Evolutionary conservation across 2,113 vertebrate genomes (phyloP), one percentile per base, ranked within the genome.

Genomic region (Procapra przewalskii): DNA sequence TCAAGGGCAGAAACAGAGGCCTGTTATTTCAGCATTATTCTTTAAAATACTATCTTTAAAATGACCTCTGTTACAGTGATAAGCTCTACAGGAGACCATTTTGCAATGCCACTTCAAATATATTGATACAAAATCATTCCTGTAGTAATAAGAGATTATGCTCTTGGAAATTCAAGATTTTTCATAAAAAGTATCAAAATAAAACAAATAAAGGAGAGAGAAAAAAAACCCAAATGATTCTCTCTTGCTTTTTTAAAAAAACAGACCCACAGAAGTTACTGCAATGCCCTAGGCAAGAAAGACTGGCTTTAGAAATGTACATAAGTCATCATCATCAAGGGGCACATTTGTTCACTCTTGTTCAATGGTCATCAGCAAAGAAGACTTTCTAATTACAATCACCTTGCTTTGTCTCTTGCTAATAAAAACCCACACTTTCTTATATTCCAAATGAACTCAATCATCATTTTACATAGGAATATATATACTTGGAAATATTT

Each of bases 81-180:
- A 29, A 91, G 3, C 57, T 45, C n/a, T 67, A 91, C 82, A 80
- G n/a, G 31, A 64, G 96, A 79, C 71, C 52, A 91, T 62, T 90
- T 90, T 88, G 36, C 60, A 94, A 43, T 79, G 81, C 5, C 21
- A 97, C 92, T 75, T 95, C 67, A 96, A 84, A 96, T 17, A 52
- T 43, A 81, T 2, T 6, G n/a, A 94, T 43, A 85, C 10, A 82
- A 80, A 84, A 88, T 90, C 36, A 88, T 85, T 31, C 62, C 33
- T 57, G 0, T 25, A 60, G 43, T 57, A 89, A 92, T 59, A 45
- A 95, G 79, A 62, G 29, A 79, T 57, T 48, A 64, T 54, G 15
- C 23, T 36, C 57, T 95, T 89, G 21, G 52, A 83, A 85, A 94
- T 29, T 62, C 12, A 95, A 89, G 36, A 80, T 57, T 79, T 89